A percentile compares a stretch with the other conserved stretches of the same genome.
phyloP scores from a whole-genome alignment of 2,113 vertebrate species.

The Galeopterus variegatus region DNA sequence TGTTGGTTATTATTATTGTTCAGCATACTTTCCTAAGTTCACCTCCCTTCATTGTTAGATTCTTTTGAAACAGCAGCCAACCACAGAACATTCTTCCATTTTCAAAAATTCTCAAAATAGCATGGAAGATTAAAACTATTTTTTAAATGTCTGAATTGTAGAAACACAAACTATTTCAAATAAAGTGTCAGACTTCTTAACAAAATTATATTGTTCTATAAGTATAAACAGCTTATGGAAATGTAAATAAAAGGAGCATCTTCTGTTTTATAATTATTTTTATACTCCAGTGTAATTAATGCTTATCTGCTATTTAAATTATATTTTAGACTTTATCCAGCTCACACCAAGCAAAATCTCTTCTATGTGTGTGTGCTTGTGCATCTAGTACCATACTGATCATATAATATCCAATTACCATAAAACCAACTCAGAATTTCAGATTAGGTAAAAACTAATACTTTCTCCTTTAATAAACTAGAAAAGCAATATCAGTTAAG shows the following conservation, averaged over 20 bases:
- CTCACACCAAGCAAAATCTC: neutral
- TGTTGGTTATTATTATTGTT: neutral
- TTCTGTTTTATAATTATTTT: neutral
- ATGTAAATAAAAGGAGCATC: neutral
- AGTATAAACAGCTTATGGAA: neutral
- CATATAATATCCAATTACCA: constrained; percentile 22
- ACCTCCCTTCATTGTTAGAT: neutral
- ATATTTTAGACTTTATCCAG: neutral
- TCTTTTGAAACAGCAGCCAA: neutral
- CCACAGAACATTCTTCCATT: neutral
- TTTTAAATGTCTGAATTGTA: neutral
- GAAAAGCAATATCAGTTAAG: neutral
- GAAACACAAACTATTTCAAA: constrained; percentile 27
- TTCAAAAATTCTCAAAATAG: constrained; percentile 37
- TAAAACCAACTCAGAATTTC: constrained; percentile 35
- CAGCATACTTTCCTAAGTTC: neutral
- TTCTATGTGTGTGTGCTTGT: neutral
- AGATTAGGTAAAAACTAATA: neutral
- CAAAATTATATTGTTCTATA: neutral
- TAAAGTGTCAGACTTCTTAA: neutral
- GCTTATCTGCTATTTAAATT: neutral
- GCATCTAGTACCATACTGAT: neutral
- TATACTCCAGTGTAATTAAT: neutral
- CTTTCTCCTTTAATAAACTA: constrained; percentile 37
- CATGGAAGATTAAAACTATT: neutral